Evolutionary conservation across 2,888 invertebrate species (phyloP).

Genomic region (Sphecodes monilicornis): DNA sequence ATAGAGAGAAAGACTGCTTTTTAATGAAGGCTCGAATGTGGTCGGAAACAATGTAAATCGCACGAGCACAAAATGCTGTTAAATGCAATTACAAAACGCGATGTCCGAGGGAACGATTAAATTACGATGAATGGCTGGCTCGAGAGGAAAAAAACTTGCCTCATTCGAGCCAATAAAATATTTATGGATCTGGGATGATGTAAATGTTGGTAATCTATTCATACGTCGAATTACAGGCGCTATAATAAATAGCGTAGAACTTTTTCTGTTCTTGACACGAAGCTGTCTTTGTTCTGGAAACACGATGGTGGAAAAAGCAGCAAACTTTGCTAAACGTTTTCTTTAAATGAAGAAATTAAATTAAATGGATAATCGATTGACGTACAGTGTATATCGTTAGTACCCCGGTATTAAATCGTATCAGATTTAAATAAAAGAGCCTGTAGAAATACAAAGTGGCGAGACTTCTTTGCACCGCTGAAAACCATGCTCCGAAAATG

Average conservation of each 20-base stretch:
- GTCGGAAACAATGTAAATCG: background rate
- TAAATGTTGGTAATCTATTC: background rate
- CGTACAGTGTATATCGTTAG: background rate
- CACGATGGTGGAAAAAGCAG: background rate
- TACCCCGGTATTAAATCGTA: background rate
- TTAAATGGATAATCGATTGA: background rate
- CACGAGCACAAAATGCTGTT: background rate
- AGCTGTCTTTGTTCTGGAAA: background rate
- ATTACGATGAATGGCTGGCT: background rate
- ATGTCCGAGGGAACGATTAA: background rate
- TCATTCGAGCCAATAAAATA: background rate
- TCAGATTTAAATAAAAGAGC: background rate
- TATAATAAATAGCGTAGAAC: background rate
- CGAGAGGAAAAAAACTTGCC: background rate
- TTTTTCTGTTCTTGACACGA: background rate
- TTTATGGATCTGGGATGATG: background rate
- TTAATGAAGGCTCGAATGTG: background rate
- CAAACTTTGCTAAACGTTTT: background rate
- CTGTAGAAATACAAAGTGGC: constrained; percentile 8
- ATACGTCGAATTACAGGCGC: background rate
- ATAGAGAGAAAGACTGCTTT: background rate
- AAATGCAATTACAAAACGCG: background rate
- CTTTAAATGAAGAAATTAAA: background rate
- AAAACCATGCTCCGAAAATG: constrained; percentile 41
- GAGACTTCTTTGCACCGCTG: constrained; percentile 20